Base-by-base conservation (phyloP, 1,140 invertebrate species). In the Hermatobates lingyangjiaoensis region DNA sequence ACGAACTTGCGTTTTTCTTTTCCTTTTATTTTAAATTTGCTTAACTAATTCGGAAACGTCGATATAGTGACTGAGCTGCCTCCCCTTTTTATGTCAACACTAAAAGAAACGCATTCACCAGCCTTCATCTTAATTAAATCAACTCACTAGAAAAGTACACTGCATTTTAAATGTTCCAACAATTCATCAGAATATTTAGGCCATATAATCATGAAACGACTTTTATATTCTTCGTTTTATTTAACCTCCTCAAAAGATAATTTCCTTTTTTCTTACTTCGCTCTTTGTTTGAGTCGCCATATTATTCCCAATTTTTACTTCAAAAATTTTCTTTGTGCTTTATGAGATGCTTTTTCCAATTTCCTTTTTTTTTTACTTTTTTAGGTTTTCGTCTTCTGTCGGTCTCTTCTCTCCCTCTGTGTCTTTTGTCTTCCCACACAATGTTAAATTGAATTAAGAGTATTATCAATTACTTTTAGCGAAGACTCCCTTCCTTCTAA, bases 121-220 rank as follows among this genome's bases (percentile, higher is more conserved):
- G 23, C 52, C 39, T 48, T 44, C 34, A 51, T 51, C 52, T 56
- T 59, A 59, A 59, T 59, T 59, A 57, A 59, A 59, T 59, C 56
- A 57, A 59, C 55, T 56, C 54, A 54, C 57, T 52, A 54, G 57
- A 56, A 57, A 56, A 57, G 58, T 52, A 58, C 53, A 58, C 55
- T 57, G 57, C 53, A 58, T 58, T 58, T 58, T 58, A 58, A 58
- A 57, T 58, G 57, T 44, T 53, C 53, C 38, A 50, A 48, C 44
- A 51, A 45, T 54, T 54, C 53, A 39, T 50, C 44, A 54, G 53
- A 47, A 54, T 54, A 48, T 48, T 51, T 27, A 30, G 21, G 25
- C 23, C 34, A 27, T 51, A 51, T 34, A 34, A 34, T 34, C n/a
- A 34, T 34, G n/a, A 34, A 34, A 34, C 30, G n/a, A 34, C 30